Conservation (phyloP, 2,888 invertebrate species). For the Sarcophaga variegata region DNA sequence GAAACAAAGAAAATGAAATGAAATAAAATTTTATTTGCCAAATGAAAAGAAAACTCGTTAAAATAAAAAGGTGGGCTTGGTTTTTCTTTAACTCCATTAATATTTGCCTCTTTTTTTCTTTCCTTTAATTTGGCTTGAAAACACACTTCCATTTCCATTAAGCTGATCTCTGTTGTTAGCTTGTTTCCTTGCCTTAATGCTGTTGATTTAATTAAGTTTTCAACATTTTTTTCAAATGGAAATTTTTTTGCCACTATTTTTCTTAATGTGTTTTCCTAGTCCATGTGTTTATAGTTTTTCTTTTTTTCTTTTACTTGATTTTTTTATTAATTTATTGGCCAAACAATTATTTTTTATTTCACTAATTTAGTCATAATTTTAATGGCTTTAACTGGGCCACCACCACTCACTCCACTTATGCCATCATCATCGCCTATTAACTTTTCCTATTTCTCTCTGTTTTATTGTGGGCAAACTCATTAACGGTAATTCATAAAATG, state of each 20-base stretch:
- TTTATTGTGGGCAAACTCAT: neutral
- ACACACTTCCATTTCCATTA: neutral
- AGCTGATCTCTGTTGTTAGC: neutral
- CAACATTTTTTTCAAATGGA: slow-evolving; percentile 23
- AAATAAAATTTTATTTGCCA: neutral
- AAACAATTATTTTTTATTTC: slow-evolving; percentile 32
- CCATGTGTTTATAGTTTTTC: neutral
- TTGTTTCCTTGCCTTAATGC: slow-evolving; percentile 34
- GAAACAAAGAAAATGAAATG: neutral
- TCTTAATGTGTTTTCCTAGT: neutral
- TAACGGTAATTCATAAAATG: neutral
- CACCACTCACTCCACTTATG: neutral
- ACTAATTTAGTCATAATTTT: slow-evolving; percentile 56
- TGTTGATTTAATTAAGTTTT: slow-evolving; percentile 65
- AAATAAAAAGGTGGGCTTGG: neutral
- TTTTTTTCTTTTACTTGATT: neutral
- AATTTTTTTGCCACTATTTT: slow-evolving; percentile 12
- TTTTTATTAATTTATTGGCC: neutral
- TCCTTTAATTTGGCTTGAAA: neutral
- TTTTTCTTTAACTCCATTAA: neutral
- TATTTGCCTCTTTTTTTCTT: neutral
- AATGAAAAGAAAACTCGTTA: neutral
- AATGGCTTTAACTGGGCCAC: slow-evolving; percentile 38
- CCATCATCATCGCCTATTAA: neutral
- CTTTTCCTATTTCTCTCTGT: neutral